Conservation (phyloP, 2,113 vertebrate genomes). For the Chiloscyllium plagiosum region DNA sequence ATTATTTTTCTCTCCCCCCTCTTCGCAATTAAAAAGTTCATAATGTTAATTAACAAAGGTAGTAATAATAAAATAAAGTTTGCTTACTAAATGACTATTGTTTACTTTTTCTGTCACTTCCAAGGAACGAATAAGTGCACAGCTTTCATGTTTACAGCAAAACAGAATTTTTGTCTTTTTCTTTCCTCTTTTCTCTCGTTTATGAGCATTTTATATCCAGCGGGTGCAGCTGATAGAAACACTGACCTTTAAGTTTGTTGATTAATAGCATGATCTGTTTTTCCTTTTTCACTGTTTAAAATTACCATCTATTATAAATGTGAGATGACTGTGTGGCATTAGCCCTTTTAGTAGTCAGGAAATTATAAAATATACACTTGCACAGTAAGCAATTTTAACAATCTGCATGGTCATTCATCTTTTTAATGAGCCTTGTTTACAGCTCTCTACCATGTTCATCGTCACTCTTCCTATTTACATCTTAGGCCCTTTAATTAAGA, state of each 20-base stretch:
- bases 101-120: constrained; percentile 33
- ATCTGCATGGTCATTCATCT: constrained; percentile 72
- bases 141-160: constrained; percentile 23
- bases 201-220: constrained; percentile 38
- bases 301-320: constrained; percentile 69
- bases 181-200: constrained; percentile 34
- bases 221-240: constrained; percentile 41
- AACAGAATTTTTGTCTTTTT: constrained; percentile 14
- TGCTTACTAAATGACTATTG: constrained; percentile 32
- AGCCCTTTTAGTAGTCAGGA: constrained; percentile 71
- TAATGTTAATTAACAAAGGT: constrained; percentile 32
- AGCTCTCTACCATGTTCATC: constrained; percentile 65
- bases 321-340: constrained; percentile 58
- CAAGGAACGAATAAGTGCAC: neutral
- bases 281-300: constrained; percentile 52
- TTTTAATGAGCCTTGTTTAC: constrained; percentile 88
- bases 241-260: constrained; percentile 53
- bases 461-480: constrained; percentile 77
- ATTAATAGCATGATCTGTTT: constrained; percentile 58
- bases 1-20: neutral
- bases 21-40: constrained; percentile 36
- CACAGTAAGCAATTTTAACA: constrained; percentile 75
- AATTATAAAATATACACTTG: constrained; percentile 75
- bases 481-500: constrained; percentile 83
- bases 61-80: constrained; percentile 35